Base-by-base conservation (phyloP, 2,888 invertebrate genomes). In the Elmis aenea region DNA sequence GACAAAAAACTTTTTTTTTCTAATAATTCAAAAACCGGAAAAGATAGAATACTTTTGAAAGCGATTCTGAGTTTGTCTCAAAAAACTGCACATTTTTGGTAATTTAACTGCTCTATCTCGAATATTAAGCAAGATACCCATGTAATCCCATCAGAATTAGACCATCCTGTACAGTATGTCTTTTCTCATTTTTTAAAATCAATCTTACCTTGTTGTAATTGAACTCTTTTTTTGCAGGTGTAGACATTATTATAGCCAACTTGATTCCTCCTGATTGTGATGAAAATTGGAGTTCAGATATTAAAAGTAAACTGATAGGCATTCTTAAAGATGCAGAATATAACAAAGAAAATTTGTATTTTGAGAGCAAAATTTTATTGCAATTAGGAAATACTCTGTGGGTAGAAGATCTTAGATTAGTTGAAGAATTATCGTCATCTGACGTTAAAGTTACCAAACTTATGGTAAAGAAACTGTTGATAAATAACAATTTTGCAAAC, bases 371-470 rank as follows among this genome's bases (percentile, higher is more conserved):
- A 57, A 70, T 82, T 20, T 59, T 64, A 4, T 57, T 81, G 43
- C 75, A 78, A 28, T 54, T 84, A 14, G 77, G 76, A 1, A 72
- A 79, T 41, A 74, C 73, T 1, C 56, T 85, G 20, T 82, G 83
- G 72, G 66, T 85, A 1, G 74, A 81, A 32, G 76, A 79, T 2
- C 58, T 85, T 21, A 74, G 77, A 54, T 69, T 74, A 14, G 72
- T 76, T 39, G 72, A 75, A 44, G 69, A 74, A 37, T 61, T 82
- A 12, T 58, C 68, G 1, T 63, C 70, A 2, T 47, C 69, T 2
- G 70, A 74, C 13, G 68, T 73, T 50, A 62, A 66, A 0, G 71
- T 79, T 3, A 71, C 75, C 2, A 72, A 72, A 43, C 64, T 72
- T 15, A 73, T 76, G 48, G 62, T 83, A 6, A 74, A 72, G 44